Conservation (phyloP, 2,888 invertebrate species). For the Bellardia pandia region DNA sequence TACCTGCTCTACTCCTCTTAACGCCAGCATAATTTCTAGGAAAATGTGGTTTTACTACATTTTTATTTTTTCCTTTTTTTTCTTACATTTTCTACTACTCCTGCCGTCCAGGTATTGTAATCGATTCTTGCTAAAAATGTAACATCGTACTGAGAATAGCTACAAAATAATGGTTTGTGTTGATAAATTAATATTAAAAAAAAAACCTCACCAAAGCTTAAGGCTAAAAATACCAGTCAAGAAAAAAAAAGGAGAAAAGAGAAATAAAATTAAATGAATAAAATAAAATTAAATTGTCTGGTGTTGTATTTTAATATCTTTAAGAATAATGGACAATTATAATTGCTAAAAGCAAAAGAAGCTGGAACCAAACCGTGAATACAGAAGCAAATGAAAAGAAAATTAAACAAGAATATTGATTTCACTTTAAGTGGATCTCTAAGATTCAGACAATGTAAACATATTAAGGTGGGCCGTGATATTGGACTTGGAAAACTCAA, state of each 20-base stretch:
- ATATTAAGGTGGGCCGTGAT: no score
- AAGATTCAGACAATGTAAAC: neutral
- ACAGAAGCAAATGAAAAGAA: neutral
- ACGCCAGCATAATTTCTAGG: neutral
- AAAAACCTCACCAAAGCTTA: slow-evolving; percentile 39
- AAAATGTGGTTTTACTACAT: neutral
- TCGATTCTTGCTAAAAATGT: slow-evolving; percentile 16
- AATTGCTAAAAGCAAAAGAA: slow-evolving; percentile 20
- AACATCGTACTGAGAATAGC: neutral
- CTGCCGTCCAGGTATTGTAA: slow-evolving; percentile 29
- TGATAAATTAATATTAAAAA: slow-evolving; percentile 46
- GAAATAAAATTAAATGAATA: slow-evolving; percentile 21
- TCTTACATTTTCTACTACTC: neutral
- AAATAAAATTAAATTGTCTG: neutral
- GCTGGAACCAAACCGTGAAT: neutral
- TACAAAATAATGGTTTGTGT: slow-evolving; percentile 21
- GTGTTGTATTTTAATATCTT: slow-evolving; percentile 36
- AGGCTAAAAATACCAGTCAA: slow-evolving; percentile 30
- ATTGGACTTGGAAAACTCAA: no score
- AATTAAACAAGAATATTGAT: neutral
- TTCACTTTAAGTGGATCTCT: neutral
- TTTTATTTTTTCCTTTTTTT: neutral
- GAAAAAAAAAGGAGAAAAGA: neutral
- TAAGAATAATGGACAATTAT: slow-evolving; percentile 32
- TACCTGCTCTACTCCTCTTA: neutral